Evolutionary conservation across 2,113 vertebrate genomes (phyloP).

Genomic region (Grammomys dolichurus): DNA sequence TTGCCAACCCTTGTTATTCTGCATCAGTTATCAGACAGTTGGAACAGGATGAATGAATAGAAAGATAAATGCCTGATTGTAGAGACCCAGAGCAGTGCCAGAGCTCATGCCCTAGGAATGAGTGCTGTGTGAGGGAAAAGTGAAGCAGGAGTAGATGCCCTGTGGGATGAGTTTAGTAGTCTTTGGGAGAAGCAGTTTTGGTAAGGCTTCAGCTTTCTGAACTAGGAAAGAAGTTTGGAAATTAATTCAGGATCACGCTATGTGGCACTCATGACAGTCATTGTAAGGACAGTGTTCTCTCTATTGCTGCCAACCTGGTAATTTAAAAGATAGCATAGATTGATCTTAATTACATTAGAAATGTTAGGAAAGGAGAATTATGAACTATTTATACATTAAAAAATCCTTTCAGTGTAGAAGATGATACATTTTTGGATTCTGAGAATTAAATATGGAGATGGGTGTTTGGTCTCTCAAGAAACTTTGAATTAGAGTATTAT

Average conservation of each 20-base stretch:
- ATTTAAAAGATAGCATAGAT: neutral
- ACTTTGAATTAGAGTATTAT: neutral
- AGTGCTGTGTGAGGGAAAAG: accelerated
- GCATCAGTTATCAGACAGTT: neutral
- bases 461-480: neutral
- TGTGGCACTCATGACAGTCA: neutral
- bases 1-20: neutral
- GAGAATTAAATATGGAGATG: neutral
- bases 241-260: neutral
- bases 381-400: neutral
- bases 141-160: too few relatives aligned
- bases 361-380: neutral
- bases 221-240: neutral
- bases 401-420: neutral
- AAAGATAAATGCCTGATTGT: neutral
- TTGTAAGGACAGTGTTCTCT: neutral
- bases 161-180: accelerated
- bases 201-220: neutral
- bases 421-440: neutral
- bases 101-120: too few relatives aligned
- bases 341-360: neutral
- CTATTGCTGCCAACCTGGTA: accelerated
- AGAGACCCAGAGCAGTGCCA: neutral
- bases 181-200: neutral
- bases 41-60: neutral